Percentiles rank a stretch among this genome's conserved stretches.
Evolutionary conservation across 2,888 invertebrate species (phyloP).

Genomic region (Atrina japonica): DNA sequence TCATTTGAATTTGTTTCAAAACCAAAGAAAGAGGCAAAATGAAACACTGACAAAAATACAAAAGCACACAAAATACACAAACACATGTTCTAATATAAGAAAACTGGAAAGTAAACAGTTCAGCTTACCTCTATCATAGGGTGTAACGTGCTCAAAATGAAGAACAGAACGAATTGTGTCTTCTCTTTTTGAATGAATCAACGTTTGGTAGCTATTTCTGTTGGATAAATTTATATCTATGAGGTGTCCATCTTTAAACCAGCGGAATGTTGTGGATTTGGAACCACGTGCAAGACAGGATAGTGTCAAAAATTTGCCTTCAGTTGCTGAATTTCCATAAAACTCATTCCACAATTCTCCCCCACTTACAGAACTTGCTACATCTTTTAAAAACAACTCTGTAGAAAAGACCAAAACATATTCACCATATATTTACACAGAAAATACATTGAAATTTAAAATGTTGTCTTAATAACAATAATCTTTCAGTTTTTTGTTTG

Average conservation of each 20-base stretch:
- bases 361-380: neutral
- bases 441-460: too few species aligned
- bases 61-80: too few species aligned
- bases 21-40: too few species aligned
- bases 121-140: conserved; percentile 71
- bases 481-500: too few species aligned
- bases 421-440: too few species aligned
- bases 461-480: too few species aligned
- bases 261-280: conserved; percentile 56
- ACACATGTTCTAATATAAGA: too few species aligned
- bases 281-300: conserved; percentile 70
- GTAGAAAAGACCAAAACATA: too few species aligned
- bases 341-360: conserved; percentile 9
- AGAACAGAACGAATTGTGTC: conserved; percentile 68
- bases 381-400: conserved; percentile 18
- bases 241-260: conserved; percentile 63
- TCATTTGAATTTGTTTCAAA: too few species aligned
- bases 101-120: too few species aligned
- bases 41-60: too few species aligned
- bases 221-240: conserved; percentile 57
- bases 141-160: conserved; percentile 68
- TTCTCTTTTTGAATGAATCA: conserved; percentile 58
- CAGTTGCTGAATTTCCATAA: conserved; percentile 22
- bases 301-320: conserved; percentile 49
- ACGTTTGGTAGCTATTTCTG: conserved; percentile 63